Base-by-base conservation (phyloP, 2,797 vertebrate species). In the Botia kubotai region DNA sequence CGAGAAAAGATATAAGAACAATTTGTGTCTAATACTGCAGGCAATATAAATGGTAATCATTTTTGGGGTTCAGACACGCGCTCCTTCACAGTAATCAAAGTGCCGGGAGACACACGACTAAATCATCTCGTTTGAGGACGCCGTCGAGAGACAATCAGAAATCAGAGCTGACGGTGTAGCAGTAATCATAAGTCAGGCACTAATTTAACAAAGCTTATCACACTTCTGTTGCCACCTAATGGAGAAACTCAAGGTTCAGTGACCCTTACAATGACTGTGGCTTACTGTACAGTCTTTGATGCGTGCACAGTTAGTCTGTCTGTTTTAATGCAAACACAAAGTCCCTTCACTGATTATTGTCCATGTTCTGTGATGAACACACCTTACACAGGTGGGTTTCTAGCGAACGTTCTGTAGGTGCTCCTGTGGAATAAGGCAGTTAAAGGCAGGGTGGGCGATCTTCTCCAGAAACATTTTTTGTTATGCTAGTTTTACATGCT, bases 11-110 rank as follows among this genome's bases (percentile, higher is more conserved):
- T 58, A 75, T 75, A 77, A 43, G 46, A 82, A 77, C 66, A 29
- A 82, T 84, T 75, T 79, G 79, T 82, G 83, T 80, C 67, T 50
- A 66, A 80, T 82, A 60, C 71, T 68, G 72, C 66, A 82, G 72
- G 79, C 86, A 86, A 88, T 91, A 88, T 89, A 83, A 90, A 91
- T 91, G 88, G 80, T 88, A 86, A 90, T 91, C 73, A 76, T 82
- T 39, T 78, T 57, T 11, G 67, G 80, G 82, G 53, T 71, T 82
- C 55, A 46, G 52, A 77, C 16, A 72, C 1, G 3, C 52, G n/a
- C 48, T 69, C 48, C 69, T 23, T 80, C 58, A 58, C 21, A 36
- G 74, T 55, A 50, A 80, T 83, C 43, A 77, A 76, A 77, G 80
- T 36, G 13, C 14, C 39, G 10, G n/a, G 43, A 68, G 23, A 17